phyloP scores from a whole-genome alignment of 2,797 vertebrate species.

The Darevskia mixta region DNA sequence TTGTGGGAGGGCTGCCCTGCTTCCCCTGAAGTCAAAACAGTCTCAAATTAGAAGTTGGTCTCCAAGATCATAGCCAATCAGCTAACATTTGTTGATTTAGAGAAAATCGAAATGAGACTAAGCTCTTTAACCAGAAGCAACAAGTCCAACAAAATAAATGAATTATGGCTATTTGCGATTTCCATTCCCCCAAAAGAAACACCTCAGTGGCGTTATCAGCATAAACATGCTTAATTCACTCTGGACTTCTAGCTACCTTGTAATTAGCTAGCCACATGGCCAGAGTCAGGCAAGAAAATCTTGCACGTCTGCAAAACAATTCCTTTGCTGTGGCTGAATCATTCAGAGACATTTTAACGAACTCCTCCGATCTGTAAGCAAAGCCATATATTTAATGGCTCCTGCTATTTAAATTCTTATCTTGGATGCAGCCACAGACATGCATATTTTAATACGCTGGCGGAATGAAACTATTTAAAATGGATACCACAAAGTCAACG shows the following conservation, averaged over 20 bases:
- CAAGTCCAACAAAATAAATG: constrained; percentile 13
- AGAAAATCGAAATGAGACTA: not conserved
- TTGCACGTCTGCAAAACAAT: constrained; percentile 56
- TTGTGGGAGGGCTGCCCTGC: not conserved
- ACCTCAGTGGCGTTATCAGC: not conserved
- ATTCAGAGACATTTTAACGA: constrained; percentile 47
- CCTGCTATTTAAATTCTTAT: constrained; percentile 15
- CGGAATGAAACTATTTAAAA: not conserved
- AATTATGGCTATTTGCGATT: constrained; percentile 16
- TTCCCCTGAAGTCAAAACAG: not conserved
- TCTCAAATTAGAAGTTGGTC: not conserved
- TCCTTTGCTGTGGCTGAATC: constrained; percentile 56
- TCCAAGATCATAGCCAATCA: constrained; percentile 9
- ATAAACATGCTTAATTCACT: constrained; percentile 48
- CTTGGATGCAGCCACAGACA: not conserved
- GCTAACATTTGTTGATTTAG: constrained; percentile 11
- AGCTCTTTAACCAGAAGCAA: constrained; percentile 2
- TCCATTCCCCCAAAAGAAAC: constrained; percentile 1
- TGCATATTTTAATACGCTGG: constrained; percentile 4
- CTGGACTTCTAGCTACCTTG: constrained; percentile 50
- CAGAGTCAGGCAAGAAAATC: constrained; percentile 39
- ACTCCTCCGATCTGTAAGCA: not conserved
- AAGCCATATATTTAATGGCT: constrained; percentile 17
- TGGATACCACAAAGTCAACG: not conserved
- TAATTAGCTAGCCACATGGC: constrained; percentile 46